phyloP scores from a whole-genome alignment of 2,113 vertebrate genomes.

The Gasterosteus aculeatus region DNA sequence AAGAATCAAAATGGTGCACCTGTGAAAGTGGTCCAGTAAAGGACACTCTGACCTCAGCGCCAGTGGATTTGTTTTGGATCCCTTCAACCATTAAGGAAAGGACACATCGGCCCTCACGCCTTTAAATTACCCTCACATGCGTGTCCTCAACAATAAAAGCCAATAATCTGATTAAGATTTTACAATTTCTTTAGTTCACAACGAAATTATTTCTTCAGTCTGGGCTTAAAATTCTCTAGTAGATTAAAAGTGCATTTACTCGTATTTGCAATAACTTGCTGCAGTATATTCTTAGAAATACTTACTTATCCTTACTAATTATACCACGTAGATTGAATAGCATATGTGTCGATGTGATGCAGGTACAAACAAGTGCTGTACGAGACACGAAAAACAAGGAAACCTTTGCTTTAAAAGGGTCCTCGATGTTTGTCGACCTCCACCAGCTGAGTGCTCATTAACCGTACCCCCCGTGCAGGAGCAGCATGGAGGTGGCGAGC shows the following conservation, averaged over 20 bases:
- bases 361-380: background rate
- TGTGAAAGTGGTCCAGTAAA: background rate
- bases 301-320: background rate
- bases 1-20: background rate
- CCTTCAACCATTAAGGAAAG: background rate
- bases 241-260: background rate
- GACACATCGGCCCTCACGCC: background rate
- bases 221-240: background rate
- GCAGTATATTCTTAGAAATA: background rate
- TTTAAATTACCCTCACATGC: background rate
- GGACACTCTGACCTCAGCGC: background rate
- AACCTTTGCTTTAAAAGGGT: background rate
- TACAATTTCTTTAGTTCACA: background rate
- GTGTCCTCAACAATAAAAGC: background rate
- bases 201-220: background rate
- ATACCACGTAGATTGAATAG: background rate
- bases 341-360: too few species aligned
- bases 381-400: background rate
- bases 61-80: background rate
- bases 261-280: background rate
- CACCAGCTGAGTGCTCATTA: background rate
- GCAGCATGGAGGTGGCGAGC: constrained; percentile 64
- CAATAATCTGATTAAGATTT: background rate
- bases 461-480: background rate
- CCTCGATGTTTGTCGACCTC: background rate